Conservation (phyloP, 2,888 invertebrate genomes). For the Acanthoscelides obtectus region DNA sequence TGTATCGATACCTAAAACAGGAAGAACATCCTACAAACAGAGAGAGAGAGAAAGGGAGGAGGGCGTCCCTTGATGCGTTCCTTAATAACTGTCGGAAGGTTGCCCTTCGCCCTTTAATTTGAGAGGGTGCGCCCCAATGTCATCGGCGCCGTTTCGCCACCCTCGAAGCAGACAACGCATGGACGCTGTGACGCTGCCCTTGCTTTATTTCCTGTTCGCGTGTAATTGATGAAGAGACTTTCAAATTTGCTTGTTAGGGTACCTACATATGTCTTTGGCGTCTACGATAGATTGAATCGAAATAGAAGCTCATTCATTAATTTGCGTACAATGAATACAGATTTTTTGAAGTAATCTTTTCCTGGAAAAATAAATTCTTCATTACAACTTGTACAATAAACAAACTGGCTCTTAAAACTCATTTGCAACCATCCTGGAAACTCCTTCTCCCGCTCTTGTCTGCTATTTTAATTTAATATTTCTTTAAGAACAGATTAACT, state of each 20-base stretch:
- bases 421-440: no score
- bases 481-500: no score
- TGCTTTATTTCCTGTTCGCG: neutral
- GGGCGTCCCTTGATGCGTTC: neutral
- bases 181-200: neutral
- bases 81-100: neutral
- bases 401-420: no score
- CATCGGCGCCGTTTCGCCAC: neutral
- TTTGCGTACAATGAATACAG: no score
- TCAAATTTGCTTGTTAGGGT: neutral
- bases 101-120: constrained; percentile 1
- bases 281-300: no score
- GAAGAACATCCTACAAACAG: neutral
- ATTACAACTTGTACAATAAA: no score
- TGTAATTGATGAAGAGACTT: neutral
- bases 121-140: neutral
- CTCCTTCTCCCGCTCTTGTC: no score
- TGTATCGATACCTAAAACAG: neutral
- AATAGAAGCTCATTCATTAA: no score
- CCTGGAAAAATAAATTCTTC: no score
- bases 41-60: neutral
- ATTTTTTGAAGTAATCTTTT: no score
- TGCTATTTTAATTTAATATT: no score
- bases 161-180: neutral
- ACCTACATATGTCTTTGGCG: no score